A percentile compares a stretch with the other conserved stretches of the same genome.
Evolutionary conservation across 2,888 invertebrate species (phyloP).

Genomic region (Aradus depressus): DNA sequence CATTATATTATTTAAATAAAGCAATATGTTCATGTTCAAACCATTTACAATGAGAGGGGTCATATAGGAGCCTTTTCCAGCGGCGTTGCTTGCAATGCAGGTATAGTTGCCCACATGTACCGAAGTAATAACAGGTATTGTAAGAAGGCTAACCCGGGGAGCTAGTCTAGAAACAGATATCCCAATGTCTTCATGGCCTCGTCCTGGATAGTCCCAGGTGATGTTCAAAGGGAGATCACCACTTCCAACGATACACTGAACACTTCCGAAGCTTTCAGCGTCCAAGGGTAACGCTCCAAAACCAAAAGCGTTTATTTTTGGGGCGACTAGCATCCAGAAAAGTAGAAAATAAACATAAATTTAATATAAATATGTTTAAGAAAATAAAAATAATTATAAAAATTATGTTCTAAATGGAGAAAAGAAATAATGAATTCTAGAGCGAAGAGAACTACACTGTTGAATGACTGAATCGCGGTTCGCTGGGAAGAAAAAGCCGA

Average conservation of each 20-base stretch:
- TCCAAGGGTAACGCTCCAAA: conserved; percentile 28
- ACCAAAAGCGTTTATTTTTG: conserved; percentile 22
- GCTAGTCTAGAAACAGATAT: conserved; percentile 7
- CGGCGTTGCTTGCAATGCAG: conserved; percentile 45
- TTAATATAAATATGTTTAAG: no score
- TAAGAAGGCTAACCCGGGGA: conserved; percentile 43
- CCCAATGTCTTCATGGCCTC: conserved; percentile 6
- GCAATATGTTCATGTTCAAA: conserved; percentile 35
- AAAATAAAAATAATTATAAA: no score
- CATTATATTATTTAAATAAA: no score
- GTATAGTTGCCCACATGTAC: conserved; percentile 56
- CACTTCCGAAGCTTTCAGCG: conserved; percentile 36
- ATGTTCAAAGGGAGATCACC: conserved; percentile 53
- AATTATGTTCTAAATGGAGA: no score
- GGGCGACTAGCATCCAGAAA: conserved; percentile 17
- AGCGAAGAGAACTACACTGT: no score
- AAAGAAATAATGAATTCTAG: no score
- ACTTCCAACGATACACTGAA: conserved; percentile 41
- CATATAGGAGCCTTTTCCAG: conserved; percentile 48
- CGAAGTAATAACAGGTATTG: conserved; percentile 49
- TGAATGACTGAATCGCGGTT: no score
- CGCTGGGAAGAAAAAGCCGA: no score
- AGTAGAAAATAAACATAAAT: neutral
- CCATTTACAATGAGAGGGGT: conserved; percentile 61
- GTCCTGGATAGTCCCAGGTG: conserved; percentile 51